Evolutionary conservation across 2,113 vertebrate species (phyloP), one percentile per base, ranked within the genome.

Genomic region (Calyptommatus sinebrachiatus): DNA sequence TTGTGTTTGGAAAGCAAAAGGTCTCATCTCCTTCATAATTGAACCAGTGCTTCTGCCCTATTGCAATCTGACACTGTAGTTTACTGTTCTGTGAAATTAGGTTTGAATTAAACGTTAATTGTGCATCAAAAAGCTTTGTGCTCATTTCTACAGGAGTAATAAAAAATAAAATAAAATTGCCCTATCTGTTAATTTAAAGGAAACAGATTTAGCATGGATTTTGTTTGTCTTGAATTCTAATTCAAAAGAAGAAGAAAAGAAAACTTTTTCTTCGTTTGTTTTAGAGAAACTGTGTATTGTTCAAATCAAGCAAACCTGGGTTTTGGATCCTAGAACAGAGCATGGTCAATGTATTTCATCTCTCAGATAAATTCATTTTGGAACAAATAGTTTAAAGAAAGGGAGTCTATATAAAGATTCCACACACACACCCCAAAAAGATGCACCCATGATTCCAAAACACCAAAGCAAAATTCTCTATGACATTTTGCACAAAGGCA

Each of bases 1-100:
- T 11, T 50, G 8, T 50, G 12, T 50, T 57, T 57, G 53, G 91
- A 90, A 93, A 89, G 88, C 80, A 88, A 88, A 90, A 67, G 86
- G 86, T 85, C 89, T 89, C 90, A 88, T 86, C 87, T 85, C 85
- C 85, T 89, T 76, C 85, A 84, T 76, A 48, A 88, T 87, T 91
- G 83, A 90, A 89, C 76, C 78, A 79, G 91, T 88, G 84, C 82
- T 90, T 89, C 77, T 89, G 89, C 86, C 86, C 76, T 2, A 85
- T 88, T 87, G 91, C 77, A 50, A 79, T 88, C 88, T 88, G 89
- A 91, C 88, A 83, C 89, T 0, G 60, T 74, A 75, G 7, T 87
- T 90, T 93, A 91, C 84, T 88, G 88, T 86, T 88, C 88, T 90
- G 90, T 88, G 88, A 93, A 93, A 93, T 92, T 84, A 92, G 88